Evolutionary conservation across 2,797 vertebrate species (phyloP).

Genomic region (Lithobates sylvaticus): DNA sequence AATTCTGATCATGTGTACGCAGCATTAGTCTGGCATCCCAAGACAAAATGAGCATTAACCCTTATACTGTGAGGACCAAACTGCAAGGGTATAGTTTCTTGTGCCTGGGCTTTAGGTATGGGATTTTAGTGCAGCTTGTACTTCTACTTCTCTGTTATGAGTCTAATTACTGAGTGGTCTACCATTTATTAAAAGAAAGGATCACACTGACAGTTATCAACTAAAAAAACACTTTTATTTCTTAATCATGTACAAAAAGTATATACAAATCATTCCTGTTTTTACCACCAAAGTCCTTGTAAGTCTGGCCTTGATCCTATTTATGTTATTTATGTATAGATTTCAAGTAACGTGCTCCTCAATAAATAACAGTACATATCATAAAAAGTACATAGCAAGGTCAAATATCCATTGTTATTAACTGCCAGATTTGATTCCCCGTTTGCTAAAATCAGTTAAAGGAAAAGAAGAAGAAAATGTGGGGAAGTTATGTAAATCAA

Average conservation of each 20-base stretch:
- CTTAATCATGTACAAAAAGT: not conserved
- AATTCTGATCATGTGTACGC: too few relatives aligned
- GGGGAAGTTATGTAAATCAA: not conserved
- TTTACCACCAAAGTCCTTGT: not conserved
- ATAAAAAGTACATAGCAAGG: constrained; percentile 1
- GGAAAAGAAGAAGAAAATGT: too few relatives aligned
- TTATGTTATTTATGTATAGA: not conserved
- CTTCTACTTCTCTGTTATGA: too few relatives aligned
- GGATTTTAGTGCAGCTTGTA: too few relatives aligned
- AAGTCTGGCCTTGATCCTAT: not conserved
- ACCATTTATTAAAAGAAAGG: too few relatives aligned
- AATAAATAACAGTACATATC: not conserved
- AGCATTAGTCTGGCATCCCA: too few relatives aligned
- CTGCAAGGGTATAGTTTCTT: too few relatives aligned
- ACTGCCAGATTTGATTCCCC: not conserved
- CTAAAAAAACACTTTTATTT: not conserved
- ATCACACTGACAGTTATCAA: not conserved
- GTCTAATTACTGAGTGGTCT: too few relatives aligned
- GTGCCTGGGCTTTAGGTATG: too few relatives aligned
- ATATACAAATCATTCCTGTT: not conserved
- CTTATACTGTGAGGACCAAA: too few relatives aligned
- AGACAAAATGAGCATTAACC: too few relatives aligned
- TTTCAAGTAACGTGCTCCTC: not conserved
- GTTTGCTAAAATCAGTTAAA: not conserved
- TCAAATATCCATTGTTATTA: not conserved